Evolutionary conservation across 2,888 invertebrate species (phyloP).

Genomic region (Rhagophthalmus giganteus): DNA sequence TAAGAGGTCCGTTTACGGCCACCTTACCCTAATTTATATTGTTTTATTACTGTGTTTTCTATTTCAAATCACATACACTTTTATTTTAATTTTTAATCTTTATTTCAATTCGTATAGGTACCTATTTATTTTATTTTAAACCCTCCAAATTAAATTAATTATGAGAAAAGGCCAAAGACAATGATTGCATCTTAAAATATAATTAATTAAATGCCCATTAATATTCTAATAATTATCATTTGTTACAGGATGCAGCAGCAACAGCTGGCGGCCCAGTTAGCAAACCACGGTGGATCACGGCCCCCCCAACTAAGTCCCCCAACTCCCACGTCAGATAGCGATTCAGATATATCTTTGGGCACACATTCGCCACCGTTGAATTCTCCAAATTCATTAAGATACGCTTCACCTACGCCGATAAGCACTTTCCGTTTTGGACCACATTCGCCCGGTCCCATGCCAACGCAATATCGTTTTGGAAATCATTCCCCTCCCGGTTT

Average conservation of each 20-base stretch:
- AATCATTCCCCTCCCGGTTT: conserved; percentile 45
- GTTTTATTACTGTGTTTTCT: no score
- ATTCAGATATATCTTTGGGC: conserved; percentile 55
- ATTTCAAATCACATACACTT: no score
- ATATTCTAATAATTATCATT: conserved; percentile 16
- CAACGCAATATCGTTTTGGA: conserved; percentile 53
- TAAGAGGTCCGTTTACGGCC: no score
- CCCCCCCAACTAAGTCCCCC: conserved; percentile 51
- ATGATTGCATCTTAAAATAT: no score
- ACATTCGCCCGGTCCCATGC: conserved; percentile 56
- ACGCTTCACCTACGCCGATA: conserved; percentile 44
- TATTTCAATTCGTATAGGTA: no score
- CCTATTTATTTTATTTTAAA: no score
- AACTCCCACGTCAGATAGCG: conserved; percentile 52
- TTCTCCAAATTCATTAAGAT: conserved; percentile 51
- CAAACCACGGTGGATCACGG: conserved; percentile 47
- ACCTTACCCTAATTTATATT: no score
- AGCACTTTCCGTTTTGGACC: conserved; percentile 54
- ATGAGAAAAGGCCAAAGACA: no score
- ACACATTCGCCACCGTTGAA: conserved; percentile 54
- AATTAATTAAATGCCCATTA: neutral
- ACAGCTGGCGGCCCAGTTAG: conserved; percentile 52
- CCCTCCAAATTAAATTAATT: no score
- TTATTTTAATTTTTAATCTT: neutral
- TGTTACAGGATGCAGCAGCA: conserved; percentile 56